Evolutionary conservation across 2,113 vertebrate genomes (phyloP), one percentile per base, ranked within the genome.

Genomic region (Zosterops borbonicus): DNA sequence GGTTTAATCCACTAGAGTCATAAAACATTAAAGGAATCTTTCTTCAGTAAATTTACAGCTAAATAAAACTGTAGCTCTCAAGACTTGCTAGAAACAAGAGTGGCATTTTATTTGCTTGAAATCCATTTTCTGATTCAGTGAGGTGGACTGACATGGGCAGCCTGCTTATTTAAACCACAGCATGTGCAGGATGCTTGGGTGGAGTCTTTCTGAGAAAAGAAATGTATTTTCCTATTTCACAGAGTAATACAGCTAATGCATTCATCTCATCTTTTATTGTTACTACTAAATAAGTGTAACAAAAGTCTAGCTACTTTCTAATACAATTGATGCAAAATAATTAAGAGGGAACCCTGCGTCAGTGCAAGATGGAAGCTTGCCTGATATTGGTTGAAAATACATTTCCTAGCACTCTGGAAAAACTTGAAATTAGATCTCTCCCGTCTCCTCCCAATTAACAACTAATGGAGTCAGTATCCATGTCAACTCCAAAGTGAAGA

Each of bases 31-130:
- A 96, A 95, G 71, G 65, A 79, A 92, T 82, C 89, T 83, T 95
- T 84, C 81, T 85, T 76, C 86, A 78, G 75, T 64, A 83, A 87
- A 96, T 95, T 89, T 87, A 87, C 50, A 83, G 87, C 94, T 94
- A 91, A 97, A 96, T 92, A 95, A 70, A 93, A 95, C 56, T 17
- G 59, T 87, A 62, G 84, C 70, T 89, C 21, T 76, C 49, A 42
- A 89, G 58, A 95, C 78, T 70, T 58, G 83, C 82, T 77, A 82
- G 96, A 83, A 94, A 95, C 73, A 35, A 42, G 76, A 83, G 76
- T 49, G 85, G 89, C 83, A 95, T 96, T 96, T 96, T 95, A 89
- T 96, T 97, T 95, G 71, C 89, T 85, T 88, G 86, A 88, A 94
- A 95, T 83, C 82, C 65, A 77, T 90, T 95, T 96, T 91, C 74